phyloP scores from a whole-genome alignment of 2,888 invertebrate genomes.

The Mesoligia furuncula region DNA sequence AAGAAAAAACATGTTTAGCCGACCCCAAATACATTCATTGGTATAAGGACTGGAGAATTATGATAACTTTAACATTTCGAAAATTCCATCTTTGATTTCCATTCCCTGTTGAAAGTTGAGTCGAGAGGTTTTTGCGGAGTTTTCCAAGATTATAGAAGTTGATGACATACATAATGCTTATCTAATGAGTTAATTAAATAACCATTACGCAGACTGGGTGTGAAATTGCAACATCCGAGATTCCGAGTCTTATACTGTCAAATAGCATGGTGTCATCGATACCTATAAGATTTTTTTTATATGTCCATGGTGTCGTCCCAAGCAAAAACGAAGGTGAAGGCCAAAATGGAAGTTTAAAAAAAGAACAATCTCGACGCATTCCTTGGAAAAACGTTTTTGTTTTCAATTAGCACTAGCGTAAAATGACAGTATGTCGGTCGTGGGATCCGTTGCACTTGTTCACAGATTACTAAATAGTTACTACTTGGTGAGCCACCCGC shows the following conservation, averaged over 20 bases:
- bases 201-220: background rate
- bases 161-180: background rate
- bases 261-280: background rate
- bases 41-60: no score
- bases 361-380: background rate
- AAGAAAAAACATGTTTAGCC: background rate
- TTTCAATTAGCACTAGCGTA: background rate
- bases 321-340: constrained; percentile 16
- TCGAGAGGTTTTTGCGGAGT: background rate
- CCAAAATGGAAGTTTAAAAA: background rate
- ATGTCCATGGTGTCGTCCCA: background rate
- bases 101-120: background rate
- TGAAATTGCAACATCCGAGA: constrained; percentile 35
- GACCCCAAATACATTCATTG: no score
- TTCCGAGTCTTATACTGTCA: background rate
- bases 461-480: no score
- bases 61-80: background rate
- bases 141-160: background rate
- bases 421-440: background rate
- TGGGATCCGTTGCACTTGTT: background rate
- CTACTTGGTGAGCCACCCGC: background rate
- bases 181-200: constrained; percentile 23
- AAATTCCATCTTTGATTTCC: background rate
- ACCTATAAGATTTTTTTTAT: background rate
- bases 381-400: background rate